Base-by-base conservation (phyloP, 2,888 invertebrate species). In the Gastrophysa polygoni region DNA sequence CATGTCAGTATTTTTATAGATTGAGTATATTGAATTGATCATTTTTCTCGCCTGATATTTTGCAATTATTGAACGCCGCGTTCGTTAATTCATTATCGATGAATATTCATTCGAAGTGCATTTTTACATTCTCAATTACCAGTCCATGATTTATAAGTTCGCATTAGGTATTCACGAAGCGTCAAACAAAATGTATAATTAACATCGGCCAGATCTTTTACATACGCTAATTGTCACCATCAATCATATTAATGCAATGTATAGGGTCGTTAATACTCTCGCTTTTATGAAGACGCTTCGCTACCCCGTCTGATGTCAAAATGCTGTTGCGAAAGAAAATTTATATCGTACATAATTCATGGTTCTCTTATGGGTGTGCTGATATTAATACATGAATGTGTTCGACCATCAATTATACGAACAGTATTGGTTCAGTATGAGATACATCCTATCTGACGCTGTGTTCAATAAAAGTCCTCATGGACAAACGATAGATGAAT, bases 231-330 rank as follows among this genome's bases (percentile, higher is more conserved):
- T 54, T 54, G 54, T 54, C 54, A 54, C 54, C 17, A 43, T 54
- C 43, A 28, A 57, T 57, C 56, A 57, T 57, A 57, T 38, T n/a
- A 38, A 14, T 38, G 38, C 38, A 38, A 32, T 38, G 14, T 38
- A 38, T 38, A 14, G 38, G 14, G 14, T 38, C 38, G n/a, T 38
- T 38, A 38, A 38, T 38, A n/a, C 14, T 38, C 38, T 38, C 56
- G 24, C 24, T 24, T 24, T 17, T 32, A 57, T 14, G 46, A 57
- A 57, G 56, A 57, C 18, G 56, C 56, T 57, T 20, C 56, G 47
- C 47, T 57, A 57, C 32, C 56, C 56, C 21, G 48, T 32, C 24
- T 47, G 32, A 47, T 14, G 56, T 57, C 56, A 47, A 57, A 57
- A 57, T 32, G 56, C n/a, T 57, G 56, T 18, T 47, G 29, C 46